phyloP scores from a whole-genome alignment of 2,888 invertebrate species.

The Metalampra italica region DNA sequence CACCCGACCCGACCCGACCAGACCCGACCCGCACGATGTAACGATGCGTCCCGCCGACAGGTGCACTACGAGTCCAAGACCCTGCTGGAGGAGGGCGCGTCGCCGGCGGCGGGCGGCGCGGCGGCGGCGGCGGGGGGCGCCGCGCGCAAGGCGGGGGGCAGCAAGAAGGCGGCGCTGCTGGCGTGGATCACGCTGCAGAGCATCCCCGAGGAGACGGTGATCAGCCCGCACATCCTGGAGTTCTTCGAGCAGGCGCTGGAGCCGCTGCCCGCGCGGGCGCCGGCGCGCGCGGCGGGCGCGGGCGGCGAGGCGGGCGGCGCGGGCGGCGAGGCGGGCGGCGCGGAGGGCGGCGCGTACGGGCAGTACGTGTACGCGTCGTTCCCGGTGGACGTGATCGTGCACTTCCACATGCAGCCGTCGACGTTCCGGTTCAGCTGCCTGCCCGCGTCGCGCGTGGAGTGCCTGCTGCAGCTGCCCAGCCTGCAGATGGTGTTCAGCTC shows the following conservation, averaged over 20 bases:
- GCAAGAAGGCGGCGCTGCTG: conserved; percentile 93
- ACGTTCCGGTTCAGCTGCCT: conserved; percentile 97
- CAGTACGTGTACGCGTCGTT: conserved; percentile 95
- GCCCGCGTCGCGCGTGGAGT: conserved; percentile 96
- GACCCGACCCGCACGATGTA: neutral
- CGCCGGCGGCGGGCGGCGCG: conserved; percentile 49
- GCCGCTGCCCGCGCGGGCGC: conserved; percentile 87
- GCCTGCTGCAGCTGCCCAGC: conserved; percentile 96
- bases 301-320: conserved; percentile 56
- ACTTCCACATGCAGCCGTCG: conserved; percentile 98
- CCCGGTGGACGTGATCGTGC: conserved; percentile 98
- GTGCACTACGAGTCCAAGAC: conserved; percentile 91
- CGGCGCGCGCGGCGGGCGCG: conserved; percentile 28
- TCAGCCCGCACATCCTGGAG: conserved; percentile 97
- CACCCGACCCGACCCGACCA: too few species aligned
- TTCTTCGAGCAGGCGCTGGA: conserved; percentile 98
- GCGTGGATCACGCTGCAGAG: conserved; percentile 98
- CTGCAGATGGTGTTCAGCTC: conserved; percentile 98
- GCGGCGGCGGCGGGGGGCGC: conserved; percentile 14
- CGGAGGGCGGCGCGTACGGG: conserved; percentile 78
- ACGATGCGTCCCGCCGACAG: conserved; percentile 38
- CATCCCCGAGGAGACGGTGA: conserved; percentile 98
- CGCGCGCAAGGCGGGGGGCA: conserved; percentile 80
- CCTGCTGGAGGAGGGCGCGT: conserved; percentile 75
- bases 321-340: conserved; percentile 37